Conservation (phyloP, 1,140 invertebrate genomes). For the Tenebrio molitor region DNA sequence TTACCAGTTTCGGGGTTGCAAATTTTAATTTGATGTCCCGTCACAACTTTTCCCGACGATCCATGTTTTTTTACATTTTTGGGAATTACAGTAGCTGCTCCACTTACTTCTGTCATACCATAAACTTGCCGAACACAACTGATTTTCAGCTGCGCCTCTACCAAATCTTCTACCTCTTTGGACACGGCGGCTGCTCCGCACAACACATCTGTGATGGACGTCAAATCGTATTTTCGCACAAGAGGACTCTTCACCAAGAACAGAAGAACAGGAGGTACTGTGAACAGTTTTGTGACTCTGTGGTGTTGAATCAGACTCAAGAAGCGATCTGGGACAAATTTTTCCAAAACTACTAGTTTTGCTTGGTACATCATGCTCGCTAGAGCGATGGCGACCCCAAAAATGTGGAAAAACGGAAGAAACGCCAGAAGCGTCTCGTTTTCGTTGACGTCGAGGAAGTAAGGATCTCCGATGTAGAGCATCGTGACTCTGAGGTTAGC, state of each 20-base stretch:
- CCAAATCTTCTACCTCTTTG: too few species aligned
- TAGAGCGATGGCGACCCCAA: slow-evolving; percentile 50
- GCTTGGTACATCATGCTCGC: slow-evolving; percentile 22
- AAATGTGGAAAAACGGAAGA: slow-evolving; percentile 61
- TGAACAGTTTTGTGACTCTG: slow-evolving; percentile 68
- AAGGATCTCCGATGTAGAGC: neutral
- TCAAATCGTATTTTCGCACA: slow-evolving; percentile 66
- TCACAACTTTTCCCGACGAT: slow-evolving; percentile 62
- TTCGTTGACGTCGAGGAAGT: slow-evolving; percentile 30
- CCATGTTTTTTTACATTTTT: slow-evolving; percentile 3
- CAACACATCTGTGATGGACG: slow-evolving; percentile 64
- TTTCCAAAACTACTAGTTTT: slow-evolving; percentile 61
- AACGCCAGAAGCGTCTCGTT: slow-evolving; percentile 45
- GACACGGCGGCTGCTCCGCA: slow-evolving; percentile 69
- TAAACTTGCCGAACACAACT: too few species aligned
- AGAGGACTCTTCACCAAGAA: slow-evolving; percentile 71
- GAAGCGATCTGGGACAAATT: slow-evolving; percentile 74
- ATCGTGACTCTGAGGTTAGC: neutral
- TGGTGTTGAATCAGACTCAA: slow-evolving; percentile 70
- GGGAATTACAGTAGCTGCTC: slow-evolving; percentile 6
- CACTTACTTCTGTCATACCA: slow-evolving; percentile 35
- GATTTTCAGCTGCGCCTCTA: too few species aligned
- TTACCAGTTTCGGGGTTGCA: slow-evolving; percentile 73
- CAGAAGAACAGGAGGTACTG: slow-evolving; percentile 72
- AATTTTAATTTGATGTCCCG: slow-evolving; percentile 71